Conservation (phyloP, 2,888 invertebrate species). For the Argyresthia goedartella region DNA sequence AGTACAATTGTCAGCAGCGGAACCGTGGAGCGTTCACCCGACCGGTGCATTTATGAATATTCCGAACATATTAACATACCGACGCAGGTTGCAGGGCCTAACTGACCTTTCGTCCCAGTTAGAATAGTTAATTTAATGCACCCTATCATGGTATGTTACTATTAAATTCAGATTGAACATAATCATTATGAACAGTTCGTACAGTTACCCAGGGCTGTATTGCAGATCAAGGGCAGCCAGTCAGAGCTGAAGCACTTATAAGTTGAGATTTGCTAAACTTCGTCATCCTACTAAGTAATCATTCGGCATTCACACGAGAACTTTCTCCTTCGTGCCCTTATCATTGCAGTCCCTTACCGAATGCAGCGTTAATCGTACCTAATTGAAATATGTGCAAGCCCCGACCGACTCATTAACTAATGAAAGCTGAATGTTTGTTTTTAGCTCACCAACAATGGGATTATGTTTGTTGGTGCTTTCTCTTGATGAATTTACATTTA, state of each 20-base stretch:
- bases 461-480: no score
- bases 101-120: conserved; percentile 7
- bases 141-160: background rate
- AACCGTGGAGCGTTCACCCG: conserved; percentile 26
- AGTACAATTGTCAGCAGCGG: conserved; percentile 23
- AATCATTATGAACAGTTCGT: no score
- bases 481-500: no score
- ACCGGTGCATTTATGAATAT: conserved; percentile 54
- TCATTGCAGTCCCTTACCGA: background rate
- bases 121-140: background rate
- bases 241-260: no score
- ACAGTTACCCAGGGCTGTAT: no score
- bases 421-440: conserved; percentile 23
- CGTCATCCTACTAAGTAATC: no score
- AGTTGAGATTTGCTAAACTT: no score
- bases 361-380: conserved; percentile 12
- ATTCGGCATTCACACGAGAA: conserved; percentile 38
- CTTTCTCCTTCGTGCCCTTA: conserved; percentile 24
- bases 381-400: conserved; percentile 52
- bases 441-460: background rate
- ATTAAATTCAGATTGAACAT: background rate
- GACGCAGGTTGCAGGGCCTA: background rate
- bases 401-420: conserved; percentile 27
- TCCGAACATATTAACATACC: conserved; percentile 14
- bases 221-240: no score